Percentiles rank a stretch among this genome's conserved stretches.
These are phyloP conservation scores for Antechinus flavipes DNA, from an alignment of 2,113 vertebrate genomes.

Conservation along the genomic window DNA sequence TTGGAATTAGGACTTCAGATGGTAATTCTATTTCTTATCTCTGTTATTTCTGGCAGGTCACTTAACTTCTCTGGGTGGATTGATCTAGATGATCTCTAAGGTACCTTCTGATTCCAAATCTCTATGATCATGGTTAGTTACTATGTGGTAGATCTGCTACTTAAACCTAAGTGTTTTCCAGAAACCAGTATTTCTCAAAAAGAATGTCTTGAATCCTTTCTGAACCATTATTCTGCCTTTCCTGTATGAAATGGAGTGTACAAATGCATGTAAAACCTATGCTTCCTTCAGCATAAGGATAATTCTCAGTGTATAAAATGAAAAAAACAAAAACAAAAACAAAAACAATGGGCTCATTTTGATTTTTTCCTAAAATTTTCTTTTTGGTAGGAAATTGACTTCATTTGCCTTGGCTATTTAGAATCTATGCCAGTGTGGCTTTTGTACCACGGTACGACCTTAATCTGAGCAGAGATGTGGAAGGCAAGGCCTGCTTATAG, in stretches of 20 bases:
- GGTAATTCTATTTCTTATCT: not conserved
- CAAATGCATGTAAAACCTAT: not conserved
- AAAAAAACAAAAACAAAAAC: not conserved
- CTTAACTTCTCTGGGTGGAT: not conserved
- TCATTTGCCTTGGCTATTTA: not conserved
- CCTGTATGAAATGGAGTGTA: not conserved
- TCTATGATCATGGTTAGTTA: not conserved
- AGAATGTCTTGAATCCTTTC: not conserved
- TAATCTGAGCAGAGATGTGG: fast-evolving
- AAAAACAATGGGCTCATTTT: not conserved
- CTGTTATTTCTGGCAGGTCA: fast-evolving
- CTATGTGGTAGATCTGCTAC: not conserved
- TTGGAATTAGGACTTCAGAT: not conserved
- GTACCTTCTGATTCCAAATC: not conserved
- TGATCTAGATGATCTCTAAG: not conserved
- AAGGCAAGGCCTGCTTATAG: fast-evolving
- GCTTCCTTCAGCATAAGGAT: not conserved
- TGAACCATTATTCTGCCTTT: not conserved
- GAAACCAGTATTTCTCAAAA: not conserved
- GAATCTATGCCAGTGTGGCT: not conserved
- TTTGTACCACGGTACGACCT: not conserved
- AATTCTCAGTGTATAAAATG: not conserved
- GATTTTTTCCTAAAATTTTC: not conserved
- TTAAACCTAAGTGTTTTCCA: not conserved
- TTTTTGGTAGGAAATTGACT: not conserved